Conservation (phyloP, 1,140 invertebrate genomes). For the Drosophila rhopaloa region DNA sequence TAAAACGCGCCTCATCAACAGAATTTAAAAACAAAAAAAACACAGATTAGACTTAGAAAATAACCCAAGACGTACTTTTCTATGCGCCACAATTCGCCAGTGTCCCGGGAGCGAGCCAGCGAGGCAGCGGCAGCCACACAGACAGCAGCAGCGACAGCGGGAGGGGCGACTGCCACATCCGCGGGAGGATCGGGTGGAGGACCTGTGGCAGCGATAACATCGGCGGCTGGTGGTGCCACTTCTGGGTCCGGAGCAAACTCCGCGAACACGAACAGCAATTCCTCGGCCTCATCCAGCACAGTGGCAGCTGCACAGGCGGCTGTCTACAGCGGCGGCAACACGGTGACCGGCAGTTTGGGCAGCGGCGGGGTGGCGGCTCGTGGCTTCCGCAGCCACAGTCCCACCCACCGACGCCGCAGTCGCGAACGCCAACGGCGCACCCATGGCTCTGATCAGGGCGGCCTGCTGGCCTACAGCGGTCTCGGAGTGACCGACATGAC, state of each 20-base stretch:
- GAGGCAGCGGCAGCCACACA: conserved; percentile 57
- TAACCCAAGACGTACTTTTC: conserved; percentile 60
- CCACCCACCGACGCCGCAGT: conserved; percentile 78
- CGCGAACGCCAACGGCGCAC: conserved; percentile 78
- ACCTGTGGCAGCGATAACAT: conserved; percentile 23
- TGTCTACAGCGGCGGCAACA: conserved; percentile 81
- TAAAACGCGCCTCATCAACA: conserved; percentile 9
- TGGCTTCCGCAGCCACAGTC: conserved; percentile 83
- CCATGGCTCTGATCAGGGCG: conserved; percentile 81
- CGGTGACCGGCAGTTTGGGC: conserved; percentile 72
- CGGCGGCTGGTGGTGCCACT: conserved; percentile 13
- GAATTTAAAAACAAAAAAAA: conserved; percentile 26
- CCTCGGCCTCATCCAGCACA: conserved; percentile 77
- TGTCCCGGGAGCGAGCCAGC: conserved; percentile 78
- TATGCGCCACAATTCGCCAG: conserved; percentile 79
- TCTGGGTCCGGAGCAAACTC: conserved; percentile 44
- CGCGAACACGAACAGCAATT: conserved; percentile 65
- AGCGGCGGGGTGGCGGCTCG: conserved; percentile 72
- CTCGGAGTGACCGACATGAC: conserved; percentile 49
- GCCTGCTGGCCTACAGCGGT: conserved; percentile 76
- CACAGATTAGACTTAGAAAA: conserved; percentile 22
- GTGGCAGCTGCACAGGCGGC: conserved; percentile 79
- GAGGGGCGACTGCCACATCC: conserved; percentile 25
- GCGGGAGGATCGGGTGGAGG: conserved; percentile 13
- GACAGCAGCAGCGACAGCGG: conserved; percentile 45